Conservation (phyloP, 2,888 invertebrate species). For the Trissoscelio sp. region DNA sequence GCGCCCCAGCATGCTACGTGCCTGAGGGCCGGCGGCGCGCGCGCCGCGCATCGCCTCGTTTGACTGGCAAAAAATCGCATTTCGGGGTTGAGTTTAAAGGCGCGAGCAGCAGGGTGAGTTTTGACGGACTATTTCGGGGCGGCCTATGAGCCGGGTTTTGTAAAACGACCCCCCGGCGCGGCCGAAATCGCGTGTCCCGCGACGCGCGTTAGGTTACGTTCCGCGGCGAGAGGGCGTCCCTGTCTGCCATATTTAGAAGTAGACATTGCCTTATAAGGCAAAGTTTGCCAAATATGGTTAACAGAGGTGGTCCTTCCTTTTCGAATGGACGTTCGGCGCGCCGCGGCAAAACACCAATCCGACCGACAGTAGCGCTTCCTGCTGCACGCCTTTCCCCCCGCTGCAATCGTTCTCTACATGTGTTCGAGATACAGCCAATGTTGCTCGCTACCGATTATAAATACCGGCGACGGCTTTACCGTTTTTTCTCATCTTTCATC, state of each 20-base stretch:
- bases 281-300: constrained; percentile 91
- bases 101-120: constrained; percentile 8
- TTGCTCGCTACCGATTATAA: constrained; percentile 71
- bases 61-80: constrained; percentile 27
- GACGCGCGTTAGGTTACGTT: constrained; percentile 74
- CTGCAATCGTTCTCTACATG: constrained; percentile 62
- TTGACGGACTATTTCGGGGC: constrained; percentile 28
- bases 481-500: constrained; percentile 57
- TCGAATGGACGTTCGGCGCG: constrained; percentile 81
- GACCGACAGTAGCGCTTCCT: constrained; percentile 81
- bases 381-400: constrained; percentile 79
- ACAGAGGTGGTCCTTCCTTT: constrained; percentile 89
- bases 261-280: constrained; percentile 92
- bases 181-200: constrained; percentile 58
- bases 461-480: constrained; percentile 65
- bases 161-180: constrained; percentile 46
- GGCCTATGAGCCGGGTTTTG: constrained; percentile 18
- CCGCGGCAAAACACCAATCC: constrained; percentile 81
- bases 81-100: constrained; percentile 51
- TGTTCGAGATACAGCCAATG: constrained; percentile 68
- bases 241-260: constrained; percentile 92
- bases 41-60: constrained; percentile 27
- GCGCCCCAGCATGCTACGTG: constrained; percentile 12
- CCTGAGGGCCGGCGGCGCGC: constrained; percentile 47
- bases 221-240: constrained; percentile 88